Evolutionary conservation across 2,113 vertebrate species (phyloP), one percentile per base, ranked within the genome.

Genomic region (Seriola rivoliana): DNA sequence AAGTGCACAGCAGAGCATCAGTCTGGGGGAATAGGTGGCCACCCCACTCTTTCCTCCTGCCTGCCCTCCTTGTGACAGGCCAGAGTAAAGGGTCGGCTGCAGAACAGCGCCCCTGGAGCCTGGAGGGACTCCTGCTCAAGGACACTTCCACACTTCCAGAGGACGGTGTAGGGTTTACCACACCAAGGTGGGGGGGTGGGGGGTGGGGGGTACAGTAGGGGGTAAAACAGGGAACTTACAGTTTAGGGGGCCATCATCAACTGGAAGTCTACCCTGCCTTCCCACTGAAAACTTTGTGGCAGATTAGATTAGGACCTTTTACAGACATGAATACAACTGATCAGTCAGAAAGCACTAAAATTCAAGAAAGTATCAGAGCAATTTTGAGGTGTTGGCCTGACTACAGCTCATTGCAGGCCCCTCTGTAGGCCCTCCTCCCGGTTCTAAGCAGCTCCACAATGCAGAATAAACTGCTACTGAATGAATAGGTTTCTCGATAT

Each of bases 111-210:
- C 83, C 87, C 78, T 67, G 57, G 25, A 58, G 66, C 16, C 60
- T 16, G n/a, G 60, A 40, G 48, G 44, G 32, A 11, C n/a, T 34
- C 32, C 6, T 36, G 36, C 62, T 79, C 64, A 82, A 83, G 74
- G 85, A 69, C 76, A 78, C 75, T 68, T 81, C 16, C 62, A 69
- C 76, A 75, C 78, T 65, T 83, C 16, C 71, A 84, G 77, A 84
- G 80, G 73, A 86, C 69, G 4, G 23, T 10, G 1, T 4, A 36
- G 32, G 63, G 48, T 23, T 42, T 42, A 42, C 40, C 40, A 34
- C 17, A 16, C 40, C 9, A 10, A 42, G 40, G 58, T 44, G 58
- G 17, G 58, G 44, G 58, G 17, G 46, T 16, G 16, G 46, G 46
- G 58, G 17, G 46, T 14, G 16, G 46, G 46, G 14, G 46, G 16